Percentiles rank a stretch among this genome's conserved stretches.
These are phyloP conservation scores for Urosaurus nigricauda DNA, from an alignment of 2,797 vertebrate genomes.

Conservation along the genomic window DNA sequence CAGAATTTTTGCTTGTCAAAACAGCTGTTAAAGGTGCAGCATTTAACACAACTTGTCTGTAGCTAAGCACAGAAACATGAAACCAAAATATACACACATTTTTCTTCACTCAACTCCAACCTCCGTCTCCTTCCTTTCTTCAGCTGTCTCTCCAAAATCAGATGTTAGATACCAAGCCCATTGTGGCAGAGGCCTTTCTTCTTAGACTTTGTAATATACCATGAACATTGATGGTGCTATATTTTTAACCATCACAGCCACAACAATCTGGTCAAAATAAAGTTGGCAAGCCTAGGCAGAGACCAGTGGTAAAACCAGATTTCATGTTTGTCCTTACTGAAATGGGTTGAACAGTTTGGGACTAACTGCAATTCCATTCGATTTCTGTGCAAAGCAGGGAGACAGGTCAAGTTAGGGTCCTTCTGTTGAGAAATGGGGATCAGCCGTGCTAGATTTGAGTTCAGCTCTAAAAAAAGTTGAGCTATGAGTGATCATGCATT, in stretches of 20 bases:
- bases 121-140: neutral
- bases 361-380: neutral
- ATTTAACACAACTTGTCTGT: neutral
- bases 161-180: neutral
- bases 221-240: neutral
- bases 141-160: too few relatives aligned
- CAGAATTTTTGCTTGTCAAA: conserved; percentile 8
- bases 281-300: neutral
- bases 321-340: neutral
- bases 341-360: neutral
- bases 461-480: neutral
- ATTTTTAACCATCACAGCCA: neutral
- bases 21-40: neutral
- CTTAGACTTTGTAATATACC: neutral
- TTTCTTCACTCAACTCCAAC: neutral
- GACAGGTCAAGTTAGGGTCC: neutral
- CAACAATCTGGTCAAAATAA: neutral
- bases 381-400: neutral
- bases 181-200: neutral
- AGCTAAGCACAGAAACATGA: neutral
- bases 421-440: neutral
- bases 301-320: neutral
- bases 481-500: neutral
- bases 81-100: neutral
- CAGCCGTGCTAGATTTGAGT: neutral